Conservation (phyloP, 2,888 invertebrate genomes). For the Bugulina stolonifera region DNA sequence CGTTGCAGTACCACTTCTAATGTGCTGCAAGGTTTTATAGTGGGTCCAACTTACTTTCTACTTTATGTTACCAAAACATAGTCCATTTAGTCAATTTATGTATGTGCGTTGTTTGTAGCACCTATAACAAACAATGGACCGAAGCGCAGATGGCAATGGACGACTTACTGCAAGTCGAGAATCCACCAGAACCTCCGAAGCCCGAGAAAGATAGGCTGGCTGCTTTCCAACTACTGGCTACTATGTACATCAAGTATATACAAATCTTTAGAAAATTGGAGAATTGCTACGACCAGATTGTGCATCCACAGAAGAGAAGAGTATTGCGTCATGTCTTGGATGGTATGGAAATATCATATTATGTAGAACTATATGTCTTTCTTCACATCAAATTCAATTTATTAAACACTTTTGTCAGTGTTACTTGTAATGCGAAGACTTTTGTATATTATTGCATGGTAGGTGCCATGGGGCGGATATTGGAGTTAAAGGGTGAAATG, state of each 20-base stretch:
- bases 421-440: no score
- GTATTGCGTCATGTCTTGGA: constrained; percentile 61
- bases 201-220: constrained; percentile 52
- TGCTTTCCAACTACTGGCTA: constrained; percentile 52
- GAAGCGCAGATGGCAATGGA: constrained; percentile 50
- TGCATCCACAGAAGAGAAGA: constrained; percentile 84
- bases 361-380: no score
- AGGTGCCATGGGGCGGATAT: constrained; percentile 68
- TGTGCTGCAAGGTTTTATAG: no score
- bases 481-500: constrained; percentile 80
- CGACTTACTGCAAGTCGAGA: constrained; percentile 51
- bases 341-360: constrained; percentile 33
- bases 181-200: constrained; percentile 49
- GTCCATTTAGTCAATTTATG: no score
- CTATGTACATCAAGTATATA: constrained; percentile 74
- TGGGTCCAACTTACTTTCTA: no score
- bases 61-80: no score
- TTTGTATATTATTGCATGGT: neutral
- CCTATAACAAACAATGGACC: constrained; percentile 51
- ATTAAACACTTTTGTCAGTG: no score
- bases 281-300: constrained; percentile 78
- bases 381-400: no score
- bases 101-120: constrained; percentile 37
- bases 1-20: no score
- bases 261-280: constrained; percentile 69